These are phyloP conservation scores for Dorcus parallelipipedus DNA, from an alignment of 2,888 invertebrate genomes.

Conservation along the genomic window DNA sequence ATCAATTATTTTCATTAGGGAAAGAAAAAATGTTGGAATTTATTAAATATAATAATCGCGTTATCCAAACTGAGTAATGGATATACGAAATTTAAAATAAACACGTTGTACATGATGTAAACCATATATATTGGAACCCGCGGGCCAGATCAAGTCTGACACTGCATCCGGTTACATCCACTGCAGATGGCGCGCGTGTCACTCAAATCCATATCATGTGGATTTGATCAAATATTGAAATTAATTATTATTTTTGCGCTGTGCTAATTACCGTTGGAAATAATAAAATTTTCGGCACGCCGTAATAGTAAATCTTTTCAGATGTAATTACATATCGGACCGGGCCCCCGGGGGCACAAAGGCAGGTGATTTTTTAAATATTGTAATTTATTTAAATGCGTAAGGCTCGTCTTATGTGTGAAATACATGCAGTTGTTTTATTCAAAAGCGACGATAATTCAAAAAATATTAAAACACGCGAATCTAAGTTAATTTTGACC, in stretches of 20 bases:
- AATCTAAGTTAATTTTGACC: too few relatives aligned
- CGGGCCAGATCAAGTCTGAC: slow-evolving; percentile 38
- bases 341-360: too few relatives aligned
- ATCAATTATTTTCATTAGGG: too few relatives aligned
- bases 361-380: too few relatives aligned
- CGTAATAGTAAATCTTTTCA: too few relatives aligned
- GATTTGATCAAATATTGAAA: slow-evolving; percentile 28
- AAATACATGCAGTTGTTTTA: too few relatives aligned
- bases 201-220: slow-evolving; percentile 30
- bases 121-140: slow-evolving; percentile 35
- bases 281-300: background rate
- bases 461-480: too few relatives aligned
- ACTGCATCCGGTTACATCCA: slow-evolving; percentile 37
- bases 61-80: slow-evolving; percentile 13
- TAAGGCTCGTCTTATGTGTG: too few relatives aligned
- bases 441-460: too few relatives aligned
- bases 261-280: background rate
- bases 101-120: slow-evolving; percentile 31
- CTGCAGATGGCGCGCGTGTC: slow-evolving; percentile 36
- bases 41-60: background rate
- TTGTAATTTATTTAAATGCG: too few relatives aligned
- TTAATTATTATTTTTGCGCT: background rate
- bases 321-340: too few relatives aligned
- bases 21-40: too few relatives aligned
- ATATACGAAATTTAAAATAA: slow-evolving; percentile 33